Base-by-base conservation (phyloP, 1,140 invertebrate species). In the Fopius arisanus region DNA sequence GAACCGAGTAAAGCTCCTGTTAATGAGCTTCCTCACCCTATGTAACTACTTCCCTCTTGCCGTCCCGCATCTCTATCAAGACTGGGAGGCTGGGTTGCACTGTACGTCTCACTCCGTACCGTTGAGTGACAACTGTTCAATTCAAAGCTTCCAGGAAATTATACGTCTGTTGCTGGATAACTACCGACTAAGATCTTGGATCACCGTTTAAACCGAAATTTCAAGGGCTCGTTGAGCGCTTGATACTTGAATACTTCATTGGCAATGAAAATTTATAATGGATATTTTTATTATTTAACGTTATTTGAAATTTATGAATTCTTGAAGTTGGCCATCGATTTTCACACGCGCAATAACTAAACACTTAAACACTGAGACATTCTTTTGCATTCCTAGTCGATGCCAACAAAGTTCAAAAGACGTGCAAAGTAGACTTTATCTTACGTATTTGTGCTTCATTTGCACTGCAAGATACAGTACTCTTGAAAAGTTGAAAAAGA, bases 21-120 rank as follows among this genome's bases (percentile, higher is more conserved):
- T 88, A 87, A 88, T 87, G 86, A 88, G 87, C 86, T 88, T 87
- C 82, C 85, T 88, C 85, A 84, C 83, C 83, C 84, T 85, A 33
- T 29, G 19, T 59, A 59, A 23, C 54, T 23, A 48, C 43, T n/a
- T 48, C 43, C n/a, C n/a, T n/a, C n/a, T n/a, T n/a, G n/a, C n/a
- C 33, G 33, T 37, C 33, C 33, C 5, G 5, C 16, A 48, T 4
- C 54, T 59, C 54, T 31, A 65, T 31, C 81, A 78, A 75, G 81
- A 75, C 77, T 82, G 83, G 75, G 76, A 82, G 86, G 87, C 81
- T 84, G 79, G 81, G 84, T 87, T 83, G 83, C 83, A 81, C 83
- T 80, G 10, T 70, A n/a, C 75, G 76, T 84, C 80, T 82, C 78
- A 75, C 79, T 79, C 78, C 76, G 67, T 65, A 72, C 70, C 76